Evolutionary conservation across 1,140 invertebrate genomes (phyloP).

Genomic region (Maconellicoccus hirsutus): DNA sequence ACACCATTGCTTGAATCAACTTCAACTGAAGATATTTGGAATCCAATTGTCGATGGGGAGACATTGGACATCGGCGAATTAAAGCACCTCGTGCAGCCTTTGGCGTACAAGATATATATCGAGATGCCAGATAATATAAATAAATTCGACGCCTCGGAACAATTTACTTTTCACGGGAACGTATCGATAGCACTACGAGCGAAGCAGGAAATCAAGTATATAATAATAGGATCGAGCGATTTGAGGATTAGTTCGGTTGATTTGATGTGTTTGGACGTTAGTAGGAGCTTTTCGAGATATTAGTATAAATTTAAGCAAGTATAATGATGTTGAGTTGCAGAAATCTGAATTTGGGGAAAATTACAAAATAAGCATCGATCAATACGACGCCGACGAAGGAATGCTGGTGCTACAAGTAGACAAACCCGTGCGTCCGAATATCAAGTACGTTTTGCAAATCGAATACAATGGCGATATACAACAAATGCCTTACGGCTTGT

Average conservation of each 20-base stretch:
- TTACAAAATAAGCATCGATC: neutral
- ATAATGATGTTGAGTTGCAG: too few species aligned
- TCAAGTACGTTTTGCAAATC: neutral
- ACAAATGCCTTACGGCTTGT: slow-evolving; percentile 10
- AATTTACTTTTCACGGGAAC: neutral
- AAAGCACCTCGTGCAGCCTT: neutral
- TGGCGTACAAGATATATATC: neutral
- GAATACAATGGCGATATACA: slow-evolving; percentile 10
- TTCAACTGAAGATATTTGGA: too few species aligned
- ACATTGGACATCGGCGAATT: neutral
- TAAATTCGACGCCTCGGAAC: neutral
- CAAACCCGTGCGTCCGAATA: neutral
- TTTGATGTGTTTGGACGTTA: neutral
- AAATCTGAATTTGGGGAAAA: neutral
- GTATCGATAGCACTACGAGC: neutral
- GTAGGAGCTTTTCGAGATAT: too few species aligned
- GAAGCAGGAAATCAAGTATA: neutral
- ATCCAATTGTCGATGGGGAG: neutral
- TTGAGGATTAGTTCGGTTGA: neutral
- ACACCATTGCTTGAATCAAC: too few species aligned
- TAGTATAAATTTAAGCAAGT: too few species aligned
- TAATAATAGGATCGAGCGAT: neutral
- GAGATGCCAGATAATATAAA: neutral
- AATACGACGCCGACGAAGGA: slow-evolving; percentile 6
- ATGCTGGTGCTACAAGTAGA: neutral